Percentiles rank a stretch among this genome's conserved stretches.
Conservation (phyloP, 1,140 invertebrate genomes). For the Zaprionus vittiger region DNA sequence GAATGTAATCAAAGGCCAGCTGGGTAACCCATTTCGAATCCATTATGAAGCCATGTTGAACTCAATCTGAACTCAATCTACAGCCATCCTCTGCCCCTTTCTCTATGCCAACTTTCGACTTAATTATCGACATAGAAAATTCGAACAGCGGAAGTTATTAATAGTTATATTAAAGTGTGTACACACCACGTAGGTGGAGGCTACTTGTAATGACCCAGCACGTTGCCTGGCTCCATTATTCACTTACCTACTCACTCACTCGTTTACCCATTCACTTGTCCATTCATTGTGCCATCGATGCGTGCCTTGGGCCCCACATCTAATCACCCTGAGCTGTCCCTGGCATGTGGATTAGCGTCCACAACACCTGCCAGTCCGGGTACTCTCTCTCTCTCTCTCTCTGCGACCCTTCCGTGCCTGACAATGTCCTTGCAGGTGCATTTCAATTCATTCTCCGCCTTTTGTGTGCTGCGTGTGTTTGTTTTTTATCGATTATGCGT, state of each 20-base stretch:
- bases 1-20: not conserved
- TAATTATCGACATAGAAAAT: constrained; percentile 42
- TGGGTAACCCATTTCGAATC: too few relatives aligned
- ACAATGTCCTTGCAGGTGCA: constrained; percentile 43
- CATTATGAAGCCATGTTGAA: not conserved
- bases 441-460: constrained; percentile 21
- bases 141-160: constrained; percentile 26
- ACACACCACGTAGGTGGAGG: not conserved
- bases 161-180: constrained; percentile 3
- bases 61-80: not conserved
- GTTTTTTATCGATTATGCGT: constrained; percentile 65
- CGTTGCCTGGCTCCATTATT: not conserved
- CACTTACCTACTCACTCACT: constrained; percentile 12
- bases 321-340: constrained; percentile 21
- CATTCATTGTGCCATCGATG: constrained; percentile 1
- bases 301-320: not conserved
- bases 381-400: not conserved
- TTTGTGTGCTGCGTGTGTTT: constrained; percentile 25
- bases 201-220: not conserved
- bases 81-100: not conserved
- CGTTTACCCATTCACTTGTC: not conserved
- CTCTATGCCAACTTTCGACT: constrained; percentile 41
- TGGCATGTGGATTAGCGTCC: constrained; percentile 10
- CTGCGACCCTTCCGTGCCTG: not conserved
- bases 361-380: not conserved